Conservation (phyloP, 2,113 vertebrate genomes). For the Sturnus vulgaris region DNA sequence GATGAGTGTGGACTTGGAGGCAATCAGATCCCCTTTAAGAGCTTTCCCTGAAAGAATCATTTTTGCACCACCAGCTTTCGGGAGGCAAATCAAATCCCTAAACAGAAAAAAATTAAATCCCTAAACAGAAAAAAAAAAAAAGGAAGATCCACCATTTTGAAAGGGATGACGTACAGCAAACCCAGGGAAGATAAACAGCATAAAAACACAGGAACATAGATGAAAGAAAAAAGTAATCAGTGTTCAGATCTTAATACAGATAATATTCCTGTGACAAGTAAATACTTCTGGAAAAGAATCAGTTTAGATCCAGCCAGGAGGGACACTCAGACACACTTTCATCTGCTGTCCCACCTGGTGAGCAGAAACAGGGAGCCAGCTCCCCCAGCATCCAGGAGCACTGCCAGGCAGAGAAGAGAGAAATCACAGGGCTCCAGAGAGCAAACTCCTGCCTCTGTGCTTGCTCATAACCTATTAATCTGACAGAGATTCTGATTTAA, state of each 20-base stretch:
- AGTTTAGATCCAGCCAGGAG: neutral
- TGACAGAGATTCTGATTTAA: neutral
- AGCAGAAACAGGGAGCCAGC: neutral
- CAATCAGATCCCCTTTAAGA: neutral
- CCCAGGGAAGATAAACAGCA: neutral
- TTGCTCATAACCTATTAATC: neutral
- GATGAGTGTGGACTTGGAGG: neutral
- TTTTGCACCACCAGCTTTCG: neutral
- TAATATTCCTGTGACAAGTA: neutral
- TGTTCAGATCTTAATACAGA: neutral
- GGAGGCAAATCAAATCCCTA: neutral
- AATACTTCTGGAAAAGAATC: neutral
- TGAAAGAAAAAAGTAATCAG: neutral
- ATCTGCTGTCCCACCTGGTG: neutral
- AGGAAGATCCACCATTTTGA: neutral
- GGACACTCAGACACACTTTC: fast-evolving
- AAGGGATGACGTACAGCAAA: neutral
- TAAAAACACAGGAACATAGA: neutral
- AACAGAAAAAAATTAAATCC: neutral
- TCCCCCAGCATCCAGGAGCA: neutral
- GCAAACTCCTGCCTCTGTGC: neutral
- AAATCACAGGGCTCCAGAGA: neutral
- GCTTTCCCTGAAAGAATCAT: neutral
- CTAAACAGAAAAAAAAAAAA: neutral
- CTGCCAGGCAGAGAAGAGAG: neutral